phyloP scores from a whole-genome alignment of 2,888 invertebrate genomes.

The Teleogryllus oceanicus region DNA sequence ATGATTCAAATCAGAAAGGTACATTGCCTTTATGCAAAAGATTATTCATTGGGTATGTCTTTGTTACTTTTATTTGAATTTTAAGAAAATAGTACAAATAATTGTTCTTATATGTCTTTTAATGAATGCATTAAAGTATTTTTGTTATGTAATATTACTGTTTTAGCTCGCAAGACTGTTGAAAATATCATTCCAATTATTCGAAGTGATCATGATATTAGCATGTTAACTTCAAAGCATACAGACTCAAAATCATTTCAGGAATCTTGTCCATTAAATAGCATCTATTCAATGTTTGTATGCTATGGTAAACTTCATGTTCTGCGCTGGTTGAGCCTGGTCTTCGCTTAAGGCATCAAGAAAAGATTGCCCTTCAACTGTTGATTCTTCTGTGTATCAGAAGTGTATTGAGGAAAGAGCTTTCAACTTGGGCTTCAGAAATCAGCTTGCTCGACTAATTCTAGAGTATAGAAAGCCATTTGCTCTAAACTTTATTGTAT shows the following conservation, averaged over 20 bases:
- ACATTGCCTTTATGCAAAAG: constrained; percentile 75
- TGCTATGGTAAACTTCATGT: constrained; percentile 64
- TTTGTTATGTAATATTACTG: constrained; percentile 31
- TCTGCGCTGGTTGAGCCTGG: constrained; percentile 76
- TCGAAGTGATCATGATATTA: constrained; percentile 62
- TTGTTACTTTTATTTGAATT: background rate
- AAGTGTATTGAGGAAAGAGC: constrained; percentile 43
- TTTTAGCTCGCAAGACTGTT: constrained; percentile 61
- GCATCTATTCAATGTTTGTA: constrained; percentile 68
- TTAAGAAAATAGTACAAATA: background rate
- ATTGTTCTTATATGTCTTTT: background rate
- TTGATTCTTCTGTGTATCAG: constrained; percentile 36
- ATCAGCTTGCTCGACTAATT: constrained; percentile 58
- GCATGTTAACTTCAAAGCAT: constrained; percentile 44
- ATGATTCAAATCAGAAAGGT: constrained; percentile 70
- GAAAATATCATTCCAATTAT: constrained; percentile 59
- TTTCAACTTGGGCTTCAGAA: constrained; percentile 49
- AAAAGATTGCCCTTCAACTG: constrained; percentile 44
- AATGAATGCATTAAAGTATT: background rate
- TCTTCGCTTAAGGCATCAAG: constrained; percentile 56
- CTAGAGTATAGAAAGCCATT: constrained; percentile 45
- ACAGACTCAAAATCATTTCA: background rate
- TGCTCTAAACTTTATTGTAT: background rate
- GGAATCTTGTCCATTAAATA: constrained; percentile 42
- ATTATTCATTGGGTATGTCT: constrained; percentile 65